A percentile compares a stretch with the other conserved stretches of the same genome.
Evolutionary conservation across 1,140 invertebrate genomes (phyloP).

Genomic region (Drosophila dunni): DNA sequence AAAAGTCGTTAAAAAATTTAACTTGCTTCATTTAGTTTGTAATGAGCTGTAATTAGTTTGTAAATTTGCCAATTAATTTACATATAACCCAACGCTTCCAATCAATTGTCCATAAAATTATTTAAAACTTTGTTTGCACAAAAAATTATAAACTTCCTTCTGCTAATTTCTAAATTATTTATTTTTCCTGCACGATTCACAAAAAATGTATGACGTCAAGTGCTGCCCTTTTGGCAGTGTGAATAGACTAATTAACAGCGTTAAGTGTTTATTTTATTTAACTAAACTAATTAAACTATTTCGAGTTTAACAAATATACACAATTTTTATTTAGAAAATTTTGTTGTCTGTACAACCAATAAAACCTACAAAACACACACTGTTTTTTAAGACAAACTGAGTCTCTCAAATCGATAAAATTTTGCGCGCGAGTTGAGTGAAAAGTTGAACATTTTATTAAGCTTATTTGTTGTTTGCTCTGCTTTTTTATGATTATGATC

Average conservation of each 20-base stretch:
- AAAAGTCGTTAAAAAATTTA: background rate
- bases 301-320: background rate
- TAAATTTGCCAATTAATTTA: background rate
- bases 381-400: background rate
- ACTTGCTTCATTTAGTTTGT: background rate
- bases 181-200: background rate
- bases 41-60: no score
- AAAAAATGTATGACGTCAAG: conserved; percentile 11
- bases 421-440: background rate
- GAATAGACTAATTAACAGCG: background rate
- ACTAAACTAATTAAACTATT: conserved; percentile 1
- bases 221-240: background rate
- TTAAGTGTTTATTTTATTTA: background rate
- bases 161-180: conserved; percentile 20
- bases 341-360: background rate
- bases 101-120: background rate
- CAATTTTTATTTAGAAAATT: background rate
- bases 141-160: conserved; percentile 1
- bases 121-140: background rate
- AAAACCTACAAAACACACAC: background rate
- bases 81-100: background rate
- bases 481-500: conserved; percentile 12
- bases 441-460: conserved; percentile 17
- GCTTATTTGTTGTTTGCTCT: conserved; percentile 15
- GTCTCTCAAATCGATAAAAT: conserved; percentile 18